Conservation (phyloP, 2,888 invertebrate genomes). For the Meteorus colon region DNA sequence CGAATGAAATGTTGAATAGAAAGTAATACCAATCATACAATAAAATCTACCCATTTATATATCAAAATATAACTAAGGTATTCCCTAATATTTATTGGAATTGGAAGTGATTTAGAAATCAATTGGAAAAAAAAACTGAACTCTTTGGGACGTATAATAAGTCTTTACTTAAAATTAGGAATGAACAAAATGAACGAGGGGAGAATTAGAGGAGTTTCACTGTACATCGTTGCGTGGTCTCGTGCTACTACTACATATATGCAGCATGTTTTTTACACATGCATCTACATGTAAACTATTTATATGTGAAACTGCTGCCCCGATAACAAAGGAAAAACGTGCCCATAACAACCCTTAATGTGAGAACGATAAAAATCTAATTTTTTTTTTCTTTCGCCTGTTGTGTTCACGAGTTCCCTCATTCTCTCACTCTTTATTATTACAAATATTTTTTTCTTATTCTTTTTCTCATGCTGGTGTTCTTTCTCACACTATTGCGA, state of each 20-base stretch:
- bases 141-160: too few species aligned
- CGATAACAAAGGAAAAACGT: conserved; percentile 14
- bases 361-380: conserved; percentile 9
- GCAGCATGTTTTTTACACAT: not conserved
- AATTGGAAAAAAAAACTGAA: too few species aligned
- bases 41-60: too few species aligned
- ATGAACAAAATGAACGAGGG: too few species aligned
- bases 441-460: not conserved
- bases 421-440: not conserved
- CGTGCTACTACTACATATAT: not conserved
- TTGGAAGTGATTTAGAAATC: too few species aligned
- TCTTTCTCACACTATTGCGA: not conserved
- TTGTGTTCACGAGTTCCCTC: not conserved
- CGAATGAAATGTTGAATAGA: too few species aligned
- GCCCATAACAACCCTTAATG: conserved; percentile 13
- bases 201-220: not conserved
- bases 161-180: too few species aligned
- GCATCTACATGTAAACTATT: not conserved
- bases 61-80: too few species aligned
- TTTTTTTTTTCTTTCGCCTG: not conserved
- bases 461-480: not conserved
- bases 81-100: too few species aligned
- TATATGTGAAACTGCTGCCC: not conserved
- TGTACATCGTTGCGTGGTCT: not conserved
- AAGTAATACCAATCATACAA: too few species aligned